These are phyloP conservation scores for Trypoxylon attenuatum DNA, from an alignment of 2,888 invertebrate genomes.

Conservation along the genomic window DNA sequence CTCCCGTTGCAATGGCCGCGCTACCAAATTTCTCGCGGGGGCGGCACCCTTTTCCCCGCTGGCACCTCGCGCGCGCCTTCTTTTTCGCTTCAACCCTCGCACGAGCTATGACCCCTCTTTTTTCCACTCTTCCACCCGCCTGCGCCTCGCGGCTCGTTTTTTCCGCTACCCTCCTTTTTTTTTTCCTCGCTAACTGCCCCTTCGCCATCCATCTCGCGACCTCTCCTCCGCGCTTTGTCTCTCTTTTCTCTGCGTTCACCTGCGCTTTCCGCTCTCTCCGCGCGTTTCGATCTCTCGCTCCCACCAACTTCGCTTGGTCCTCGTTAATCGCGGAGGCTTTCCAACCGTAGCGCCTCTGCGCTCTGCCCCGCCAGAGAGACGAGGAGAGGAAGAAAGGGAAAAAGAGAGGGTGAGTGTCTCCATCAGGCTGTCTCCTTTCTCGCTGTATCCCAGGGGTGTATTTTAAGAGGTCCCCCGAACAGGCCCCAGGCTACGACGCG, in stretches of 20 bases:
- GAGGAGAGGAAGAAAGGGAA: slow-evolving; percentile 2
- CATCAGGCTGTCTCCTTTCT: slow-evolving; percentile 21
- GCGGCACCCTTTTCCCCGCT: slow-evolving; percentile 63
- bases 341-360: neutral
- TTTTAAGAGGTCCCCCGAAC: slow-evolving; percentile 61
- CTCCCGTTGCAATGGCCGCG: slow-evolving; percentile 70
- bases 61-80: slow-evolving; percentile 13
- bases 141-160: slow-evolving; percentile 5
- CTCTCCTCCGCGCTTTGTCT: slow-evolving; percentile 12
- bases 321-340: slow-evolving; percentile 26
- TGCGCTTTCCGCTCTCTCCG: slow-evolving; percentile 4
- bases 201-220: slow-evolving; percentile 27
- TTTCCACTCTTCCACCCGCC: slow-evolving; percentile 20
- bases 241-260: slow-evolving; percentile 11
- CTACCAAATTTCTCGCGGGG: slow-evolving; percentile 64
- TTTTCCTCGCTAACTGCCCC: slow-evolving; percentile 24
- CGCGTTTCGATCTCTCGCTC: slow-evolving; percentile 14
- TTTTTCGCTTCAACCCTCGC: slow-evolving; percentile 18
- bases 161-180: slow-evolving; percentile 7
- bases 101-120: slow-evolving; percentile 23
- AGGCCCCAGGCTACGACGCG: slow-evolving; percentile 43
- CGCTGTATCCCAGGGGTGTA: slow-evolving; percentile 66
- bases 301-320: slow-evolving; percentile 14
- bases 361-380: slow-evolving; percentile 11
- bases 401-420: slow-evolving; percentile 3